Conservation (phyloP, 2,113 vertebrate species). For the Capreolus pygargus region DNA sequence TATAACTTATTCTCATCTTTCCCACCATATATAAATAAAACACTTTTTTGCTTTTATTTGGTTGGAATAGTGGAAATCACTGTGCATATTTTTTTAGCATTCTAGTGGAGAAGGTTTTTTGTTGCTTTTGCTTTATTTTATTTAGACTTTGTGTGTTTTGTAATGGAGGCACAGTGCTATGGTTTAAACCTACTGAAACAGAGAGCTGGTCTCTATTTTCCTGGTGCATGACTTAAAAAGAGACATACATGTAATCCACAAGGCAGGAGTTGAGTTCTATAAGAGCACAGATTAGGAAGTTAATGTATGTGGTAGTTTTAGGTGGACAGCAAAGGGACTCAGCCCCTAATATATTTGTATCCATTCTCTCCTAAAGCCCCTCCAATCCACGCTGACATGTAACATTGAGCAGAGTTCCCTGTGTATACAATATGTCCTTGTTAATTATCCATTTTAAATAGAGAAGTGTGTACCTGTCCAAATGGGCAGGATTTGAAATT, state of each 20-base stretch:
- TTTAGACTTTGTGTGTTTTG: background rate
- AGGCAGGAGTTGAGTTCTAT: background rate
- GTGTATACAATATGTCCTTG: background rate
- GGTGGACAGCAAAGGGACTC: background rate
- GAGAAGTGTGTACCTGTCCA: background rate
- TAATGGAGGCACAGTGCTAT: background rate
- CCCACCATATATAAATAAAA: background rate
- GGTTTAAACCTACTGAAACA: background rate
- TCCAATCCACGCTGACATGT: background rate
- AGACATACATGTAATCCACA: background rate
- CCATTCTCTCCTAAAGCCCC: background rate
- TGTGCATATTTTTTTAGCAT: background rate
- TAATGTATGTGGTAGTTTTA: background rate
- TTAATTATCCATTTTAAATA: background rate
- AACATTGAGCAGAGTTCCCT: background rate
- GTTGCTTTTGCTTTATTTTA: background rate
- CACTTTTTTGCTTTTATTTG: background rate
- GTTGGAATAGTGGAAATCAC: background rate
- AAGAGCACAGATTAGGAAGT: background rate
- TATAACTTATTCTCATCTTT: background rate
- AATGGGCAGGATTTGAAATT: background rate
- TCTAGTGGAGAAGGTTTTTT: background rate
- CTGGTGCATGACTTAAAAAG: background rate
- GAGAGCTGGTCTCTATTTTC: background rate
- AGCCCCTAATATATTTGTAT: background rate